Evolutionary conservation across 2,888 invertebrate genomes (phyloP).

Genomic region (Endotricha flammealis): DNA sequence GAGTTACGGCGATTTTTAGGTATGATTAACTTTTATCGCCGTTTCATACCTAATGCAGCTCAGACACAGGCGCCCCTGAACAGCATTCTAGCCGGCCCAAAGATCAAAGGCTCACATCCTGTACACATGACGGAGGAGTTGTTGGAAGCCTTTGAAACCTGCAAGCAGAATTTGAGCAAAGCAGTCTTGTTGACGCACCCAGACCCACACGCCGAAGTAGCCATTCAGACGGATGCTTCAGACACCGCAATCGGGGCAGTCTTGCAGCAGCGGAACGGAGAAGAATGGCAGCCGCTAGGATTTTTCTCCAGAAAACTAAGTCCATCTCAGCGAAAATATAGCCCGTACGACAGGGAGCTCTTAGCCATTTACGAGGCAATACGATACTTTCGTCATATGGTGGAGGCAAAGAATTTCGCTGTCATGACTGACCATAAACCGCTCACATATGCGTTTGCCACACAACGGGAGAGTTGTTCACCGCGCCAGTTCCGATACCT

Average conservation of each 20-base stretch:
- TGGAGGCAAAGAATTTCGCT: too few relatives aligned
- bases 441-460: slow-evolving; percentile 31
- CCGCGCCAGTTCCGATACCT: too few relatives aligned
- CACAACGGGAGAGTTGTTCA: slow-evolving; percentile 29
- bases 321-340: slow-evolving; percentile 5
- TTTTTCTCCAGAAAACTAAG: slow-evolving; percentile 3
- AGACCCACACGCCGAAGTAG: slow-evolving; percentile 25
- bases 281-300: slow-evolving; percentile 6
- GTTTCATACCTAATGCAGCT: too few relatives aligned
- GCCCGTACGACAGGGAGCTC: slow-evolving; percentile 38
- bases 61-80: too few relatives aligned
- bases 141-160: slow-evolving; percentile 23
- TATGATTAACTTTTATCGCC: too few relatives aligned
- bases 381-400: slow-evolving; percentile 36
- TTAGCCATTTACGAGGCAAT: slow-evolving; percentile 38
- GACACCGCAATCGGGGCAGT: slow-evolving; percentile 41
- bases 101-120: slow-evolving; percentile 26
- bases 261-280: slow-evolving; percentile 34
- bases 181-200: slow-evolving; percentile 39
- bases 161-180: slow-evolving; percentile 27
- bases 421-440: slow-evolving; percentile 47
- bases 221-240: slow-evolving; percentile 41
- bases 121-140: slow-evolving; percentile 19
- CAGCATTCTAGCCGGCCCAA: slow-evolving; percentile 19
- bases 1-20: too few relatives aligned